phyloP scores from a whole-genome alignment of 2,113 vertebrate genomes.

The chimpanzee (Pan troglodytes) region DNA sequence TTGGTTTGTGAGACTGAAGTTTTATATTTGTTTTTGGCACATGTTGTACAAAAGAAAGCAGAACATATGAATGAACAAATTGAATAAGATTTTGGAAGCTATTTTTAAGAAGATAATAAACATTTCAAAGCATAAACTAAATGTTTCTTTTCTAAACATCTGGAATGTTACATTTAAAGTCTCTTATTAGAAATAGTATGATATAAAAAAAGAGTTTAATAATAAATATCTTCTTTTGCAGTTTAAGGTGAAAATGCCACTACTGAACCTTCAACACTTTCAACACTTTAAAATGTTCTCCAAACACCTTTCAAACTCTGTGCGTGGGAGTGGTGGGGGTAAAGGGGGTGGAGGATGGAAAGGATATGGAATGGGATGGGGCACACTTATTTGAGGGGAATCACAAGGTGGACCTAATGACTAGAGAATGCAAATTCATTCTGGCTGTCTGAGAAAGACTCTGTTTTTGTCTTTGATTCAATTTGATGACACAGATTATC shows the following conservation, averaged over 20 bases:
- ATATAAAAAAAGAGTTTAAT: constrained; percentile 11
- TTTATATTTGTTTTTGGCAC: not conserved
- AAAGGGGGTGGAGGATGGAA: not conserved
- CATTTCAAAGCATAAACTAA: constrained; percentile 5
- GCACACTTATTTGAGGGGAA: not conserved
- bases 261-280: not conserved
- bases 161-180: not conserved
- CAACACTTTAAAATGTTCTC: not conserved
- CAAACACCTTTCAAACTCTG: not conserved
- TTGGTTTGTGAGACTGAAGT: not conserved
- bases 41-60: not conserved
- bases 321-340: not conserved
- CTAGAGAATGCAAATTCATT: not conserved
- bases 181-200: not conserved
- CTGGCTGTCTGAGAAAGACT: not conserved
- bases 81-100: not conserved
- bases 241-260: not conserved
- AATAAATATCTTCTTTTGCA: not conserved
- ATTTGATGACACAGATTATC: not conserved
- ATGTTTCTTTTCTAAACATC: not conserved
- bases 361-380: not conserved
- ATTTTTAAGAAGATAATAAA: constrained; percentile 38
- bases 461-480: not conserved
- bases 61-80: not conserved
- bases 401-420: not conserved